Evolutionary conservation across 2,113 vertebrate genomes (phyloP), one percentile per base, ranked within the genome.

Genomic region (Eurystomus gularis): DNA sequence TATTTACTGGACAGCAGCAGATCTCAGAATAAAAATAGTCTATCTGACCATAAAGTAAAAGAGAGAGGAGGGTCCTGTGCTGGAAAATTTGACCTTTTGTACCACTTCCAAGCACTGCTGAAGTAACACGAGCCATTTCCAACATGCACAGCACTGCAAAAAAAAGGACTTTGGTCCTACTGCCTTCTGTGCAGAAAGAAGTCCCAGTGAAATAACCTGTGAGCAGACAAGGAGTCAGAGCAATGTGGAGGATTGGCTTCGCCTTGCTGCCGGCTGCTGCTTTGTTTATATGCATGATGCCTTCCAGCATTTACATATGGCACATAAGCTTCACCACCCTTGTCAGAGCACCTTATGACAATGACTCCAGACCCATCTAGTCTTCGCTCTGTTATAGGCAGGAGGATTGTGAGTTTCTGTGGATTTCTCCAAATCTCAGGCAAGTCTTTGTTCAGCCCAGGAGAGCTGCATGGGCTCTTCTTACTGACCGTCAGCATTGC

Each of bases 1-100:
- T 98, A 98, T 98, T 98, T 98, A 96, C 97, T 98, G 98, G 98
- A 98, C 98, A 98, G 97, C 96, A 96, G 95, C 97, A 97, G 97
- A 98, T 98, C 97, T 97, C 42, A 51, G 96, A 97, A 97, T 91
- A 91, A 97, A 96, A 98, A 96, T 75, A 93, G 94, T 92, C 44
- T 97, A 81, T 96, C 93, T 97, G 97, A 97, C 86, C 95, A 96
- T 97, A 97, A 97, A 95, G 85, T 95, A 94, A 94, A 97, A 54
- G 73, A 55, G 82, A 82, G 33, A 91, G 81, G 76, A 69, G 51
- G 26, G 65, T 88, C 65, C 57, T 86, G 37, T 69, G 39, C 68
- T 88, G 82, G 52, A 33, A 77, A 73, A 52, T 75, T 31, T 96
- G 91, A 90, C 90, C 92, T 92, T 88, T 84, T 1, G 3, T 20